A percentile compares a stretch with the other conserved stretches of the same genome.
phyloP scores from a whole-genome alignment of 2,797 vertebrate genomes.

The Sphenopsis melanotis region DNA sequence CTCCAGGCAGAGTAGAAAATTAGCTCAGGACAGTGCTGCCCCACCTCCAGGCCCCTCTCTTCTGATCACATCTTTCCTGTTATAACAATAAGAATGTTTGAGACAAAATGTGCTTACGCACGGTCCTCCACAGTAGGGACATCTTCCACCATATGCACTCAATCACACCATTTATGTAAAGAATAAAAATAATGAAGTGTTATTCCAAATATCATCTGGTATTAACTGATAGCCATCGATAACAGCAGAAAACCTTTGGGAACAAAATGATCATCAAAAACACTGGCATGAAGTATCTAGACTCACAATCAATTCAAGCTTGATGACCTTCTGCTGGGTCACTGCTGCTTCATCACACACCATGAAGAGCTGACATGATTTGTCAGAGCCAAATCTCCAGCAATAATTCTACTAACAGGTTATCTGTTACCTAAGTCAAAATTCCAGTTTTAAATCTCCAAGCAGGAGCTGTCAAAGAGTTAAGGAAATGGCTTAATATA shows the following conservation, averaged over 20 bases:
- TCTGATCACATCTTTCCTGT: background rate
- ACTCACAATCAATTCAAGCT: background rate
- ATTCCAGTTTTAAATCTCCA: background rate
- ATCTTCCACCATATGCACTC: background rate
- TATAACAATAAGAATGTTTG: background rate
- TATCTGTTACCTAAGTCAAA: background rate
- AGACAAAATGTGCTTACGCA: background rate
- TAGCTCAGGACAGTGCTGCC: accelerated
- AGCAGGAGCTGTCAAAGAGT: background rate
- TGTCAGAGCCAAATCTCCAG: background rate
- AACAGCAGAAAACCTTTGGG: background rate
- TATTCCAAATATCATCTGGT: background rate
- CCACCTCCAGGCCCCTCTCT: background rate
- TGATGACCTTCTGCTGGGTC: background rate
- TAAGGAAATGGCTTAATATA: background rate
- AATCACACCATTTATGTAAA: too few relatives aligned
- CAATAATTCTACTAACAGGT: background rate
- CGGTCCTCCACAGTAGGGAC: background rate
- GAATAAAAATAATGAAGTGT: background rate
- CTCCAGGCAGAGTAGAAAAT: background rate
- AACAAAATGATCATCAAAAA: background rate
- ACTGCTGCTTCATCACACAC: background rate
- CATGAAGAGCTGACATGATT: background rate
- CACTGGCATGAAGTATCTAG: background rate
- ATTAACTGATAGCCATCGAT: background rate